Percentiles rank a stretch among this genome's conserved stretches.
These are phyloP conservation scores for Fringilla coelebs DNA, from an alignment of 2,797 vertebrate species.

Conservation along the genomic window DNA sequence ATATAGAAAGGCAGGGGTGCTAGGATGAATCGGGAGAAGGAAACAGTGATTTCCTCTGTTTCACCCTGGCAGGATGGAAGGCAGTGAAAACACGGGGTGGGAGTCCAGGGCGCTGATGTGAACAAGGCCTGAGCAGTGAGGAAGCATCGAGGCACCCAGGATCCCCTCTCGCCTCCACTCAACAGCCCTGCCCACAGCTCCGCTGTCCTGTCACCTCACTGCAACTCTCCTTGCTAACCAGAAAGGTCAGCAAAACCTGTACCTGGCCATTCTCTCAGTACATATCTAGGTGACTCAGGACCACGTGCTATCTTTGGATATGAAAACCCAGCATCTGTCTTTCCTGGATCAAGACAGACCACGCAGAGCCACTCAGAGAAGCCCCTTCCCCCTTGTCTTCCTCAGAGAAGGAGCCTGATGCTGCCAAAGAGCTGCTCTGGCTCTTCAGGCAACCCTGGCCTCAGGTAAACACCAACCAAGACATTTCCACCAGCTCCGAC, in stretches of 20 bases:
- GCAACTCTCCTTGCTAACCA: neutral
- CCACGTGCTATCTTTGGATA: fast-evolving
- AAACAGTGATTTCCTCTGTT: neutral
- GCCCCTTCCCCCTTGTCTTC: neutral
- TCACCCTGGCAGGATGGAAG: neutral
- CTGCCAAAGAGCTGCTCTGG: neutral
- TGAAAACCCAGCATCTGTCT: neutral
- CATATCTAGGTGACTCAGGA: fast-evolving
- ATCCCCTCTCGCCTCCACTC: neutral
- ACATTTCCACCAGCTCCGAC: fast-evolving
- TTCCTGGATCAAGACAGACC: neutral
- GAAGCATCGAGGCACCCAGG: neutral
- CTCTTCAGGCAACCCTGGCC: neutral
- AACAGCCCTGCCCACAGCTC: fast-evolving
- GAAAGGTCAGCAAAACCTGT: fast-evolving
- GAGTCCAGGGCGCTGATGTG: neutral
- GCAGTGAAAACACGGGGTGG: neutral
- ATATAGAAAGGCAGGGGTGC: neutral
- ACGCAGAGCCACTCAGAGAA: neutral
- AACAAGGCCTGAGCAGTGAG: neutral
- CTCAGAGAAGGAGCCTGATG: neutral
- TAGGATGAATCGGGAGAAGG: neutral
- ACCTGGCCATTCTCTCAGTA: fast-evolving
- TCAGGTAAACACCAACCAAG: fast-evolving
- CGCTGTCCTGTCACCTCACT: neutral